Base-by-base conservation (phyloP, 1,140 invertebrate genomes). In the Brachionus calyciflorus region DNA sequence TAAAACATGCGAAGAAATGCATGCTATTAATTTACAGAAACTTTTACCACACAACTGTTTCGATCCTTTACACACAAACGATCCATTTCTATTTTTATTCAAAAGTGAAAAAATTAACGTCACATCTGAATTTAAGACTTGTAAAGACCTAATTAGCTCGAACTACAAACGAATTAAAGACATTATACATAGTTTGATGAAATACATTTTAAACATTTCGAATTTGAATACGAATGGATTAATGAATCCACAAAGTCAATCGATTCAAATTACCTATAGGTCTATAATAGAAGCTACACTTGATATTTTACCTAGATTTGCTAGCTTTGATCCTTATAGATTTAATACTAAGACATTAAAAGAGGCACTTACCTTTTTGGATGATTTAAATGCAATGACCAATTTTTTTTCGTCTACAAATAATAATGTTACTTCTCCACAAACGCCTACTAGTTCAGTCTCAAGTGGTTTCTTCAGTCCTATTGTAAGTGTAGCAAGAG, bases 41-140 rank as follows among this genome's bases (percentile, higher is more conserved):
- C 17, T 73, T n/a, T 41, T 73, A 12, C 69, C 69, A 7, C 69
- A 73, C 17, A 55, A 28, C 19, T 73, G 69, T 51, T 73, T 73
- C 51, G 69, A 73, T 24, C 69, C 51, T 6, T 51, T 73, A 12
- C 69, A 55, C 17, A 51, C 51, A 2, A 55, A 73, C 17, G 69
- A 73, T 12, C 69, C 69, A 1, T 73, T 73, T 73, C 41, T 51
- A 24, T 73, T 73, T 26, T 9, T 73, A 40, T 73, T 73, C 33
- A 55, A 51, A 28, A 49, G 69, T n/a, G 46, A 73, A 24, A 49
- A 73, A 55, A 73, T 73, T 37, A 73, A 51, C 21, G 60, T 65
- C 7, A 24, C 17, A 24, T 37, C 40, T 21, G 60, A 65, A 40
- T 65, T 65, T 44, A 65, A 65, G 19, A 44, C 60, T 24, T 65